Evolutionary conservation across 1,140 invertebrate species (phyloP).

Genomic region (Papilio machaon): DNA sequence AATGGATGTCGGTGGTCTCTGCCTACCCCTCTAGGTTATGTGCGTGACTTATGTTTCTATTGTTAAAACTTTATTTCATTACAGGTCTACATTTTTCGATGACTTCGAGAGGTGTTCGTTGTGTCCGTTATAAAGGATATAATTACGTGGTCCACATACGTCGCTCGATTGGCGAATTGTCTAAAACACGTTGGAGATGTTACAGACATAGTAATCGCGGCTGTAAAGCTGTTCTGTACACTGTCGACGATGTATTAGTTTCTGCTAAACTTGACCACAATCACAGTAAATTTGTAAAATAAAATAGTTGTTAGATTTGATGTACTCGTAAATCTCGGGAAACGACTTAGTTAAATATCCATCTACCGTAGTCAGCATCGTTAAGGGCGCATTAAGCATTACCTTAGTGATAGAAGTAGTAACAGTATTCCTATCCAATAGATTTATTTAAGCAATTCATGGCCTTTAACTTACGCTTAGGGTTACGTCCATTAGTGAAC

Average conservation of each 20-base stretch:
- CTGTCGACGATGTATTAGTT: slow-evolving; percentile 37
- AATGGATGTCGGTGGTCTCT: too few relatives aligned
- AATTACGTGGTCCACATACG: slow-evolving; percentile 35
- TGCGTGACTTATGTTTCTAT: neutral
- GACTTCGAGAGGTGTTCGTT: neutral
- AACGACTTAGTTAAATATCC: too few relatives aligned
- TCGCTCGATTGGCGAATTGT: neutral
- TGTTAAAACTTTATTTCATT: neutral
- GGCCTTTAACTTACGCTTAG: too few relatives aligned
- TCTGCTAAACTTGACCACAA: slow-evolving; percentile 42
- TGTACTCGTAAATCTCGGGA: too few relatives aligned
- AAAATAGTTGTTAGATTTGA: too few relatives aligned
- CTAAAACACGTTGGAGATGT: slow-evolving; percentile 49
- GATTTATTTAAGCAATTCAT: too few relatives aligned
- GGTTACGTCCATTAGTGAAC: too few relatives aligned
- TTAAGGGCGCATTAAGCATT: too few relatives aligned
- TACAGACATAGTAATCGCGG: slow-evolving; percentile 48
- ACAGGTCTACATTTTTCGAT: neutral
- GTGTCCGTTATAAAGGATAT: slow-evolving; percentile 40
- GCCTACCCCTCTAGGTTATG: neutral
- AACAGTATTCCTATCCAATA: too few relatives aligned
- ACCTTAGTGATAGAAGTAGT: too few relatives aligned
- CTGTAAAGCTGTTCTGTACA: slow-evolving; percentile 47
- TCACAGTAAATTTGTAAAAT: slow-evolving; percentile 26
- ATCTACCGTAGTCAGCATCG: too few relatives aligned